Evolutionary conservation across 1,140 invertebrate species (phyloP).

Genomic region (Apocrypta bakeri): DNA sequence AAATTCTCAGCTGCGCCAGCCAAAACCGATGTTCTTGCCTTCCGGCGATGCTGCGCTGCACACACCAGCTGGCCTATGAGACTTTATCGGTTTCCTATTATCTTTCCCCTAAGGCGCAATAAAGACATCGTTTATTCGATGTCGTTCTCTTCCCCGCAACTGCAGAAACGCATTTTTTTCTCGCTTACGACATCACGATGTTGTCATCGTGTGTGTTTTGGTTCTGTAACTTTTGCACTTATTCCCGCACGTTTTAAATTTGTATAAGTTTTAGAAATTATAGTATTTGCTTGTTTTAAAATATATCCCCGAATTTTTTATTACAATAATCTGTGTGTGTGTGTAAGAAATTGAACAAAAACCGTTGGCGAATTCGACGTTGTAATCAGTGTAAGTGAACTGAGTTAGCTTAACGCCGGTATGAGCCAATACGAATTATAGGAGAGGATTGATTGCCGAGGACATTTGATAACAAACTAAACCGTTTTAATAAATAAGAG

Average conservation of each 20-base stretch:
- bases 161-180: neutral
- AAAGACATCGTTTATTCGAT: constrained; percentile 50
- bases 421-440: no score
- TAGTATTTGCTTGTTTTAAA: no score
- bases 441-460: no score
- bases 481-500: no score
- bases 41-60: constrained; percentile 41
- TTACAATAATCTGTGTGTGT: no score
- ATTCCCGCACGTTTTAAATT: neutral
- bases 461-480: no score
- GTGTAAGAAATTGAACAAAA: no score
- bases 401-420: no score
- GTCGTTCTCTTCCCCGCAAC: constrained; percentile 13
- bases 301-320: no score
- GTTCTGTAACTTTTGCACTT: neutral
- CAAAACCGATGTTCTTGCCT: constrained; percentile 46
- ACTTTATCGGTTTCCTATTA: constrained; percentile 53
- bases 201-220: neutral
- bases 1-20: constrained; percentile 45
- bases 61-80: constrained; percentile 47
- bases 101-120: constrained; percentile 46
- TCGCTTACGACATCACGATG: neutral
- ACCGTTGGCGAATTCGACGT: no score
- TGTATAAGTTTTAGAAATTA: neutral
- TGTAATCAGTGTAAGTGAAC: no score